Conservation (phyloP, 2,113 vertebrate species). For the Felis chaus region DNA sequence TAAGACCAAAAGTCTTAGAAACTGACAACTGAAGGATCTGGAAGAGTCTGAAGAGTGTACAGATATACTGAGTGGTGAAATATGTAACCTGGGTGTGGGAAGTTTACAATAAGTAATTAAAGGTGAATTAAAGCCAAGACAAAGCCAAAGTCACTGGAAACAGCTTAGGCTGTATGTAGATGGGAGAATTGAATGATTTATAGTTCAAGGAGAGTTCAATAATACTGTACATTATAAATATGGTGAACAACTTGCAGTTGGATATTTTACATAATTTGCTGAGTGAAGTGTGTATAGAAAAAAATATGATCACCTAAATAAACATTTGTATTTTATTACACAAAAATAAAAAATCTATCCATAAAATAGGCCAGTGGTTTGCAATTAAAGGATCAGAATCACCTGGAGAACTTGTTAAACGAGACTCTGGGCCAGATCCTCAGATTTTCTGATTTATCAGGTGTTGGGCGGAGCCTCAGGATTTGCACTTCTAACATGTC, state of each 20-base stretch:
- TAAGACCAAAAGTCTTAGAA: background rate
- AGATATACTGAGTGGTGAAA: background rate
- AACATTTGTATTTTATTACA: background rate
- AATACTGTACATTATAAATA: background rate
- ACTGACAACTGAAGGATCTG: slow-evolving; percentile 20
- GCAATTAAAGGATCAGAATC: background rate
- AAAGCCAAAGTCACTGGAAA: background rate
- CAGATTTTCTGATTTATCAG: background rate
- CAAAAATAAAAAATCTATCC: background rate
- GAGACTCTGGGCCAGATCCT: accelerated
- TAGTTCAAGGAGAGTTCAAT: background rate
- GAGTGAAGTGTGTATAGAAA: background rate
- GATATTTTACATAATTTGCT: background rate
- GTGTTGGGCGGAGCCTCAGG: accelerated
- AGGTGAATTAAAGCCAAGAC: background rate
- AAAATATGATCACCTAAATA: background rate
- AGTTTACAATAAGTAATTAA: background rate
- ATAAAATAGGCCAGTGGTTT: background rate
- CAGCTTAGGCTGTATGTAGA: background rate
- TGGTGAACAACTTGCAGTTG: background rate
- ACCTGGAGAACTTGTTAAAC: background rate
- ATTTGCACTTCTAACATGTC: background rate
- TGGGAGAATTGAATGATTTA: background rate
- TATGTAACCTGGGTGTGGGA: background rate
- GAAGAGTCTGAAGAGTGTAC: background rate